Evolutionary conservation across 2,888 invertebrate genomes (phyloP).

Genomic region (Troilus luridus): DNA sequence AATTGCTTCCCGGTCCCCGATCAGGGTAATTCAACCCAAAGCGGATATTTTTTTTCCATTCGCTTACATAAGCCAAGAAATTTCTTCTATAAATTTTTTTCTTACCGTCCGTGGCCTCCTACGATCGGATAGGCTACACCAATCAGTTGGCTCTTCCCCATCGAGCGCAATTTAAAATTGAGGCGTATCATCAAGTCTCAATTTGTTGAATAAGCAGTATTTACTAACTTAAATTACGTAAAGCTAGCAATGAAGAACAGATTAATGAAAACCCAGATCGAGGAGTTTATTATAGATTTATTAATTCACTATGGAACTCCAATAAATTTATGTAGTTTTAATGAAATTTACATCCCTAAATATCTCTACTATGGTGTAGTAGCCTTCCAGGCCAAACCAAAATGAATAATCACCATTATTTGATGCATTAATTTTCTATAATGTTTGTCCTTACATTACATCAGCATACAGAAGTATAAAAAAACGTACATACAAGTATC

Average conservation of each 20-base stretch:
- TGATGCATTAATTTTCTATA: too few species aligned
- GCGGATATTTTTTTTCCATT: constrained; percentile 25
- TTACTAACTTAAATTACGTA: neutral
- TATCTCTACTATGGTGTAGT: too few species aligned
- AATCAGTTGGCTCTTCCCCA: neutral
- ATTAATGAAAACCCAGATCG: too few species aligned
- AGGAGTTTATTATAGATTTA: too few species aligned
- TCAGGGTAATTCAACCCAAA: neutral
- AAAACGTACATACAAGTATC: too few species aligned
- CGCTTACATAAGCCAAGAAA: neutral
- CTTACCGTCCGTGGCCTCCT: neutral
- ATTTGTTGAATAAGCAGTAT: neutral
- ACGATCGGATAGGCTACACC: neutral
- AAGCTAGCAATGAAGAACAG: neutral
- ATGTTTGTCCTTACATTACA: too few species aligned
- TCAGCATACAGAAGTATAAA: too few species aligned
- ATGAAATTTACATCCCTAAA: too few species aligned
- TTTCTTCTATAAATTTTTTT: neutral
- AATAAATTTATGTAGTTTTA: too few species aligned
- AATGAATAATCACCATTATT: too few species aligned
- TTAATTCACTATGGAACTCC: too few species aligned
- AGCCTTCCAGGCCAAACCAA: too few species aligned
- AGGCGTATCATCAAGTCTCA: neutral
- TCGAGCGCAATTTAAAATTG: neutral
- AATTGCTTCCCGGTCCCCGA: neutral